Evolutionary conservation across 37 sponge, comb jelly and placozoan genomes (phyloP), one percentile per base, ranked within the genome.

Genomic region (Ianthella basta): DNA sequence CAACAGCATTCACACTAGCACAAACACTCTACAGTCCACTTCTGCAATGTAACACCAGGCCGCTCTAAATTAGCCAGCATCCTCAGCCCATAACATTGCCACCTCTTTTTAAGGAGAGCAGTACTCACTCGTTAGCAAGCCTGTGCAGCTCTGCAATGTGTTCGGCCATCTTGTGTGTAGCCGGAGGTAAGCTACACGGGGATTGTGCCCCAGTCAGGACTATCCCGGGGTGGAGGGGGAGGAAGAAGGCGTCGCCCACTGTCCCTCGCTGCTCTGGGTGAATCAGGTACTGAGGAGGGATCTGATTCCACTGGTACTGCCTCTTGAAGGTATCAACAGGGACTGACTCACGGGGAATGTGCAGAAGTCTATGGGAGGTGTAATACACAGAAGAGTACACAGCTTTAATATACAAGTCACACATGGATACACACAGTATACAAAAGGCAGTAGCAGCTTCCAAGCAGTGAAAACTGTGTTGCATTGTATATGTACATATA

Each of bases 201-300:
- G 32, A 27, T 34, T 88, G 60, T 32, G 82, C 82, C 29, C 83
- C 90, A 29, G 67, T 55, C 63, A 95, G 87, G 30, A 41, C 74
- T 16, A 95, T 83, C 23, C 90, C 91, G 24, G 40, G 82, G 67
- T 86, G 96, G 4, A 90, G 82, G 41, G 88, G 83, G 82, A 81
- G 90, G 20, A 86, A 54, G 1, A 86, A 88, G 24, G 65, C 67
- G 23, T 59, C 53, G 40, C 21, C 50, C 2, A 40, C 84, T 0
- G 30, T 73, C 27, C 50, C 56, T 14, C 57, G 23, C 34, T 40
- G 56, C 38, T 50, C 15, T 30, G 87, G 84, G 15, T 66, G 39
- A n/a, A 90, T 16, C 44, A 95, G 29, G 35, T 86, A 80, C 24
- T 83, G 73, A 0, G 86, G 79, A 29, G 86, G 40, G 18, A 92